phyloP scores from a whole-genome alignment of 2,888 invertebrate genomes.

The Cheilosia vernalis region DNA sequence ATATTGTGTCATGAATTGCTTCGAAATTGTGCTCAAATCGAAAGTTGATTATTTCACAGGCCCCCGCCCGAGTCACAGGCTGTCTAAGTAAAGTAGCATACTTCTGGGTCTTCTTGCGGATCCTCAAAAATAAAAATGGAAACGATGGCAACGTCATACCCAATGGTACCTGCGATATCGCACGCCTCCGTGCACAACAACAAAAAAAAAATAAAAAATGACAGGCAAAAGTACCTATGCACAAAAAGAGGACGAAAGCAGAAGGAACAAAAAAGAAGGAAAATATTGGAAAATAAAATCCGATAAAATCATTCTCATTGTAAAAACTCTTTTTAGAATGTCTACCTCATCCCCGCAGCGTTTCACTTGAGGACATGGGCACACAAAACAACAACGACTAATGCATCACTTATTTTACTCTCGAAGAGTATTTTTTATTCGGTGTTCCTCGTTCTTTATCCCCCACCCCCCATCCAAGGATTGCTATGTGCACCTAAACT shows the following conservation, averaged over 20 bases:
- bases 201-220: not conserved
- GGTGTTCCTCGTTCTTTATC: not conserved
- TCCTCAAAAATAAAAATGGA: conserved; percentile 37
- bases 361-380: conserved; percentile 61
- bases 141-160: conserved; percentile 50
- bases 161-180: conserved; percentile 30
- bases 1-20: conserved; percentile 58
- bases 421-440: conserved; percentile 12
- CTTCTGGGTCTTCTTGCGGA: conserved; percentile 20
- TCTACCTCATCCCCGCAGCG: conserved; percentile 47
- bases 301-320: conserved; percentile 66
- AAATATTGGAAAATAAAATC: conserved; percentile 54
- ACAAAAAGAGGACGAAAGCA: not conserved
- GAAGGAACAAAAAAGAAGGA: conserved; percentile 5
- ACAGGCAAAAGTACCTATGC: not conserved
- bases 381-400: conserved; percentile 73
- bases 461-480: not conserved
- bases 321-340: conserved; percentile 50
- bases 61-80: not conserved
- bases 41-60: conserved; percentile 53
- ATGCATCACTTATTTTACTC: conserved; percentile 69
- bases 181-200: not conserved
- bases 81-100: conserved; percentile 49
- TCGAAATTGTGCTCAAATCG: conserved; percentile 56
- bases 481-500: conserved; percentile 58